Evolutionary conservation across 1,140 invertebrate genomes (phyloP).

Genomic region (Melanaphis sacchari): DNA sequence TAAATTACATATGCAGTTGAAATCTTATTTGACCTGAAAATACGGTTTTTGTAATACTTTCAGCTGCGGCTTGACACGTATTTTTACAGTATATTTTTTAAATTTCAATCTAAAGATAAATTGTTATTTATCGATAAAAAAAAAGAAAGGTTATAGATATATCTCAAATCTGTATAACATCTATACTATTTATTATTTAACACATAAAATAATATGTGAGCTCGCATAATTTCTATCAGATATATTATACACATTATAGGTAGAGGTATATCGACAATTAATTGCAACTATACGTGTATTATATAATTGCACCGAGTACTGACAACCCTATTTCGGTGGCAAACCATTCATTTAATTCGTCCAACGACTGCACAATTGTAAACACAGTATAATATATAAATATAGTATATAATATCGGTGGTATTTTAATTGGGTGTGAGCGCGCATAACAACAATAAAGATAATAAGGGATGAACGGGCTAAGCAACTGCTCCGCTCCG

Average conservation of each 20-base stretch:
- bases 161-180: background rate
- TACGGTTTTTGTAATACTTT: background rate
- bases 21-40: no score
- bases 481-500: slow-evolving; percentile 33
- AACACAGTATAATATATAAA: background rate
- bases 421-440: slow-evolving; percentile 47
- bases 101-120: background rate
- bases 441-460: background rate
- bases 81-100: background rate
- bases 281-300: background rate
- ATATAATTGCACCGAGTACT: background rate
- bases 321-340: background rate
- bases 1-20: no score
- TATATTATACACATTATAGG: background rate
- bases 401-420: slow-evolving; percentile 7
- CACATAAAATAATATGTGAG: background rate
- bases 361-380: background rate
- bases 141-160: background rate
- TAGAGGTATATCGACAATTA: background rate
- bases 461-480: slow-evolving; percentile 48
- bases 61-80: background rate
- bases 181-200: background rate
- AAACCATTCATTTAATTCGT: background rate
- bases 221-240: background rate
- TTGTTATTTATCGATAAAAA: background rate